These are phyloP conservation scores for Tapera naevia DNA, from an alignment of 2,797 vertebrate genomes.

Conservation along the genomic window DNA sequence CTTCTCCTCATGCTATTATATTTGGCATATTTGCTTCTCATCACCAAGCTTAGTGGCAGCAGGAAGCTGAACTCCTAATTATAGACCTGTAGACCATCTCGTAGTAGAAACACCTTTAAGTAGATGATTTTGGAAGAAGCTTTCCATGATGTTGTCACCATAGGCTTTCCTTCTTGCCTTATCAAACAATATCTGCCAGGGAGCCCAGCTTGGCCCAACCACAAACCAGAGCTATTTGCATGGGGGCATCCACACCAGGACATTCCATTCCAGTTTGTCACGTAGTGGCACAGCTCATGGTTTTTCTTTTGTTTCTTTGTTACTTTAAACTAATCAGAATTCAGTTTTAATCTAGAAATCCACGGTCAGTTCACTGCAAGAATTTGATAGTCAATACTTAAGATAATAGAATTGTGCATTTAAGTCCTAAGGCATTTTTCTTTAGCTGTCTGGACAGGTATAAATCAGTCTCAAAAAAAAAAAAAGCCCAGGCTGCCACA, in stretches of 20 bases:
- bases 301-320: not conserved
- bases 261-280: not conserved
- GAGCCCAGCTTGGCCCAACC: not conserved
- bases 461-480: slow-evolving; percentile 11
- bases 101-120: accelerated
- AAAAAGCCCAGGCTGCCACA: slow-evolving; percentile 1
- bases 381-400: not conserved
- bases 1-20: not conserved
- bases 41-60: accelerated
- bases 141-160: accelerated
- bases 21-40: not conserved
- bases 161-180: not conserved
- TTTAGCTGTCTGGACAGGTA: slow-evolving; percentile 35
- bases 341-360: slow-evolving; percentile 28
- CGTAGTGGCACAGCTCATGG: accelerated
- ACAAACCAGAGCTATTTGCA: not conserved
- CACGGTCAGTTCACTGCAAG: not conserved
- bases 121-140: not conserved
- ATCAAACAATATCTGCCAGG: not conserved
- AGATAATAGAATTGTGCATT: not conserved
- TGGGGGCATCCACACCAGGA: accelerated
- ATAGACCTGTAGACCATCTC: accelerated
- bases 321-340: not conserved
- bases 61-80: not conserved
- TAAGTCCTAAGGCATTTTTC: slow-evolving; percentile 31